These are phyloP conservation scores for Ophonus ardosiacus DNA, from an alignment of 2,888 invertebrate genomes.

Conservation along the genomic window DNA sequence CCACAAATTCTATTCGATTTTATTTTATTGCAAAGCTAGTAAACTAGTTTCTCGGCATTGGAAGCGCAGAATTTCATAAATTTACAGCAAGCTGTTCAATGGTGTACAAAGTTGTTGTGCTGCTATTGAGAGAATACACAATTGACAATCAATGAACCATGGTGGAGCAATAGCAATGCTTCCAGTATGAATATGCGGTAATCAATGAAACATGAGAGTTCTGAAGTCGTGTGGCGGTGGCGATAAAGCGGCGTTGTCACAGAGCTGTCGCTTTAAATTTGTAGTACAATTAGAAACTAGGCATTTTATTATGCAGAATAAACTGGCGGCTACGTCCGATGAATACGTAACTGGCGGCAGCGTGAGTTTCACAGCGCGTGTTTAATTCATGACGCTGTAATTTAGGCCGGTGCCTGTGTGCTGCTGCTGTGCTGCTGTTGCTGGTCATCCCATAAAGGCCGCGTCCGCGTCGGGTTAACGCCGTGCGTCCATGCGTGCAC, in stretches of 20 bases:
- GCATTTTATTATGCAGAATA: slow-evolving; percentile 63
- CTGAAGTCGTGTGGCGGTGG: slow-evolving; percentile 15
- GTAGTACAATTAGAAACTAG: slow-evolving; percentile 61
- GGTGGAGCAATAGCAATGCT: background rate
- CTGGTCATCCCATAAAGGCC: slow-evolving; percentile 53
- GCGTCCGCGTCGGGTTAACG: slow-evolving; percentile 33
- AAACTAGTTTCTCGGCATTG: background rate
- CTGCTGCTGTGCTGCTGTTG: background rate
- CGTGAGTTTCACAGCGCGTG: slow-evolving; percentile 26
- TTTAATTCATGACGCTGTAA: slow-evolving; percentile 61
- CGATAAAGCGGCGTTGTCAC: slow-evolving; percentile 38
- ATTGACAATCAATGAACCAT: slow-evolving; percentile 33
- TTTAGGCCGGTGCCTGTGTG: slow-evolving; percentile 34
- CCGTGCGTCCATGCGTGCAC: slow-evolving; percentile 56
- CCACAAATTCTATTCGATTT: background rate
- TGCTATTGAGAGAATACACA: slow-evolving; percentile 11
- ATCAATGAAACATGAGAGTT: slow-evolving; percentile 22
- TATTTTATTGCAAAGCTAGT: background rate
- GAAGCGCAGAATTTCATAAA: slow-evolving; percentile 5
- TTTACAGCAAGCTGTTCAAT: background rate
- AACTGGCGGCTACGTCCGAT: slow-evolving; percentile 56
- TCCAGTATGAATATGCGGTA: slow-evolving; percentile 15
- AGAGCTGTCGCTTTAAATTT: slow-evolving; percentile 58
- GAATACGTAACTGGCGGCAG: slow-evolving; percentile 57
- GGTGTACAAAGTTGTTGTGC: slow-evolving; percentile 3